Evolutionary conservation across 2,113 vertebrate species (phyloP).

Genomic region (Chloebia gouldiae): DNA sequence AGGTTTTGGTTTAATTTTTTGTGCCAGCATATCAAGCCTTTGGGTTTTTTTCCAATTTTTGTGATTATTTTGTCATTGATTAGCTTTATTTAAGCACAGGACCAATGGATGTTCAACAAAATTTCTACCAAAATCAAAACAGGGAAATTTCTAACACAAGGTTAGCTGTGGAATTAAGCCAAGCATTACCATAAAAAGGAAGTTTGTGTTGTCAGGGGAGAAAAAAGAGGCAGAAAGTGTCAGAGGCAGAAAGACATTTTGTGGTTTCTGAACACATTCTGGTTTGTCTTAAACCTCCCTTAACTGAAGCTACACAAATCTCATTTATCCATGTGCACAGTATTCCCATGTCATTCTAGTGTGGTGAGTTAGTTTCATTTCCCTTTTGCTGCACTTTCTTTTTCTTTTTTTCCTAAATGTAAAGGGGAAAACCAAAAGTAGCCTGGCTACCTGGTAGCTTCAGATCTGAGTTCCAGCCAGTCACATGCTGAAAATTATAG

Average conservation of each 20-base stretch:
- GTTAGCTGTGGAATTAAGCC: neutral
- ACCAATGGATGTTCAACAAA: neutral
- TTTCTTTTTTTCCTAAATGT: neutral
- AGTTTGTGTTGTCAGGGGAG: neutral
- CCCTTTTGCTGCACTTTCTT: neutral
- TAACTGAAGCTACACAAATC: neutral
- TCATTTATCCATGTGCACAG: neutral
- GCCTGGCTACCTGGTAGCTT: neutral
- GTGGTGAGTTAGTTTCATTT: neutral
- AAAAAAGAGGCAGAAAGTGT: neutral
- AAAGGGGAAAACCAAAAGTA: neutral
- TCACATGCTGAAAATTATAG: neutral
- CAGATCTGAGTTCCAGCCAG: neutral
- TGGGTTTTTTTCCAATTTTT: neutral
- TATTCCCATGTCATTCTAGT: neutral
- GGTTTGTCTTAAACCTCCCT: neutral
- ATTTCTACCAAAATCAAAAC: neutral
- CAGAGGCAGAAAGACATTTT: neutral
- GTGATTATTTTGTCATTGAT: neutral
- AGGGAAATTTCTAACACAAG: neutral
- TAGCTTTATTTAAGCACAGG: neutral
- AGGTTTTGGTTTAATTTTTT: neutral
- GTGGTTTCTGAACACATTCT: neutral
- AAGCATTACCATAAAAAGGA: neutral
- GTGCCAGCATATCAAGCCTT: neutral